A percentile compares a stretch with the other conserved stretches of the same genome.
Conservation (phyloP, 2,888 invertebrate species). For the Agriopis aurantiaria region DNA sequence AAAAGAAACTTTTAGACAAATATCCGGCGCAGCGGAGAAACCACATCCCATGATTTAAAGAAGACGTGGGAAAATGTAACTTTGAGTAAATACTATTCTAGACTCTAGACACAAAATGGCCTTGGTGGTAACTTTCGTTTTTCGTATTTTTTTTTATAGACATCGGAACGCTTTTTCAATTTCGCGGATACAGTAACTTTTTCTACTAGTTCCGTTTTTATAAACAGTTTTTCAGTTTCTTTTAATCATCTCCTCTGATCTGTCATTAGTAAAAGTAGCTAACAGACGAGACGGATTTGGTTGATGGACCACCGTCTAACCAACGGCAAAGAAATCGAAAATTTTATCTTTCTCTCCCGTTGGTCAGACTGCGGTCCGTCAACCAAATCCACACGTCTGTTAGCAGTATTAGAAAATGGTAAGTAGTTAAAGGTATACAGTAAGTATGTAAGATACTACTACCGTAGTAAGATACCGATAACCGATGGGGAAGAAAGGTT, state of each 20-base stretch:
- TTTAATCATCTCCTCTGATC: not conserved
- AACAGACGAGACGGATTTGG: too few species aligned
- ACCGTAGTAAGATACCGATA: too few species aligned
- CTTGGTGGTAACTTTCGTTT: conserved; percentile 25
- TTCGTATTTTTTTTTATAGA: conserved; percentile 17
- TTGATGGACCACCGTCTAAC: too few species aligned
- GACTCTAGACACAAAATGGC: conserved; percentile 12
- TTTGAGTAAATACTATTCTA: conserved; percentile 31
- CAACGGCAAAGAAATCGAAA: too few species aligned
- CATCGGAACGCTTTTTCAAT: conserved; percentile 8
- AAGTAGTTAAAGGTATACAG: not conserved
- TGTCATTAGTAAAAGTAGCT: not conserved
- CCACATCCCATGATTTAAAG: conserved; percentile 47
- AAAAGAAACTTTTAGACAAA: conserved; percentile 58
- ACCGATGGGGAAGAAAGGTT: too few species aligned
- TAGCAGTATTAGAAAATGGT: not conserved
- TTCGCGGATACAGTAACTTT: conserved; percentile 6
- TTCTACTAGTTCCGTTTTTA: not conserved
- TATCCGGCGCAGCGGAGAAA: conserved; percentile 54
- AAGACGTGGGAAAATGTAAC: conserved; percentile 56
- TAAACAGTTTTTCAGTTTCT: not conserved
- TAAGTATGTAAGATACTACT: too few species aligned
- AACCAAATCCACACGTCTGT: too few species aligned
- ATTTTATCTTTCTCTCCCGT: too few species aligned
- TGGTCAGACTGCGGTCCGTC: too few species aligned